Percentiles rank a stretch among this genome's conserved stretches.
These are phyloP conservation scores for Pseudorhombus dupliciocellatus DNA, from an alignment of 2,113 vertebrate species.

Conservation along the genomic window DNA sequence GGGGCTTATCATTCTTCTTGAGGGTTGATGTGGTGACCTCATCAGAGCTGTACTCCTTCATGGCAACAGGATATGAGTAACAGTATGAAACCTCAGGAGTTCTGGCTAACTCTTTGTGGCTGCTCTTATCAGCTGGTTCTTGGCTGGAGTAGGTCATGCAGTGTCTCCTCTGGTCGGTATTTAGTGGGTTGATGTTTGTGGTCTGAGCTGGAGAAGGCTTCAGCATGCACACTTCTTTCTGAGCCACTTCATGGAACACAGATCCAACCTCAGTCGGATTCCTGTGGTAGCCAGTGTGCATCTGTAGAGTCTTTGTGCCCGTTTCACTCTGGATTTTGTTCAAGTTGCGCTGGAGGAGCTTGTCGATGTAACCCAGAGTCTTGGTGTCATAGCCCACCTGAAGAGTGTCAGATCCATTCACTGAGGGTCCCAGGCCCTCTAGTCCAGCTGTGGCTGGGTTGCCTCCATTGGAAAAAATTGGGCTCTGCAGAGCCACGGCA, in stretches of 20 bases:
- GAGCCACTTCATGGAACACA: conserved; percentile 49
- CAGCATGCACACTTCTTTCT: conserved; percentile 41
- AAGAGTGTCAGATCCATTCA: conserved; percentile 30
- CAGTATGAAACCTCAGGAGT: conserved; percentile 43
- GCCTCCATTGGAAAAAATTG: conserved; percentile 84
- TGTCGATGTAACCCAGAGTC: conserved; percentile 84
- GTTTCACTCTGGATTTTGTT: conserved; percentile 68
- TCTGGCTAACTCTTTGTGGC: conserved; percentile 33
- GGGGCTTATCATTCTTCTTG: conserved; percentile 41
- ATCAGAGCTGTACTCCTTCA: conserved; percentile 55
- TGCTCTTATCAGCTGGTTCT: conserved; percentile 39
- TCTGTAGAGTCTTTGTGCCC: conserved; percentile 44
- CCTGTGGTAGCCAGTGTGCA: conserved; percentile 26
- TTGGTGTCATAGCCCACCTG: conserved; percentile 60
- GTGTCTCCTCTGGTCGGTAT: conserved; percentile 56
- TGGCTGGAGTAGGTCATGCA: conserved; percentile 46
- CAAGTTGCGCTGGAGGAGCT: conserved; percentile 82
- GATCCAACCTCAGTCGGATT: conserved; percentile 42
- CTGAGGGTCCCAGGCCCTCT: conserved; percentile 40
- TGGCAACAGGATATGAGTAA: conserved; percentile 53
- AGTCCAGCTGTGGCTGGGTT: conserved; percentile 41
- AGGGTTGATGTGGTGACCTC: conserved; percentile 47
- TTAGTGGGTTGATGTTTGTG: conserved; percentile 29
- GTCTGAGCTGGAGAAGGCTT: conserved; percentile 42
- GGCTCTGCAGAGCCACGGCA: conserved; percentile 93